These are phyloP conservation scores for Hirtodrosophila cameraria DNA, from an alignment of 2,888 invertebrate genomes.

Conservation along the genomic window DNA sequence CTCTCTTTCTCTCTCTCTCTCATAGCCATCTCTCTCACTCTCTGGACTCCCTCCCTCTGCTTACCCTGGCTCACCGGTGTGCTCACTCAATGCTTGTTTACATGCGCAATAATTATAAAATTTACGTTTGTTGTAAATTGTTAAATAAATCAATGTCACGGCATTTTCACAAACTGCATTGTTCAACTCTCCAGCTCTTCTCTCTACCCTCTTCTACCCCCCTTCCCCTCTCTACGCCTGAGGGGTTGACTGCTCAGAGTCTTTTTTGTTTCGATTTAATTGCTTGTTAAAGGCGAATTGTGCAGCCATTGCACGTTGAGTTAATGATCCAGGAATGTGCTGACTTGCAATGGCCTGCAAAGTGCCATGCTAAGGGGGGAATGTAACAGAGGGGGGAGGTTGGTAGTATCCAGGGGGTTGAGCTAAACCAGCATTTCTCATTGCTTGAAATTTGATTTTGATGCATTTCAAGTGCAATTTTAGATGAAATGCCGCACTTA, in stretches of 20 bases:
- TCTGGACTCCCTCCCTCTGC: neutral
- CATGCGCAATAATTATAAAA: conserved; percentile 80
- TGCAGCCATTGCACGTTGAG: conserved; percentile 69
- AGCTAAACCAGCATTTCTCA: neutral
- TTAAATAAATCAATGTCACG: conserved; percentile 78
- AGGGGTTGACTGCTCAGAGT: conserved; percentile 33
- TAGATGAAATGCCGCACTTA: conserved; percentile 17
- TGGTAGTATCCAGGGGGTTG: neutral
- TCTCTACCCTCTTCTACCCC: neutral
- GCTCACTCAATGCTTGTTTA: conserved; percentile 57
- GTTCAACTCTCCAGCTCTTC: conserved; percentile 24
- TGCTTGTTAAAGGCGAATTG: conserved; percentile 79
- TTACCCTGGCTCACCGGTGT: neutral
- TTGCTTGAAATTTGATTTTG: conserved; percentile 39
- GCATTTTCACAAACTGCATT: conserved; percentile 55
- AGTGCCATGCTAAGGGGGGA: conserved; percentile 8
- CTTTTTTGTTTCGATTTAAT: conserved; percentile 77
- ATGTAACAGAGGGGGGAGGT: neutral
- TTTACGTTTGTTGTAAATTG: conserved; percentile 76
- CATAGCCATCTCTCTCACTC: conserved; percentile 4
- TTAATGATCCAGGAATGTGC: conserved; percentile 77
- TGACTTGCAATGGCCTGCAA: conserved; percentile 64
- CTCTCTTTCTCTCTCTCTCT: neutral
- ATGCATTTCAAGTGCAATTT: conserved; percentile 25
- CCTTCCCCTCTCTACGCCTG: neutral